These are phyloP conservation scores for Platysternon megacephalum DNA, from an alignment of 2,113 vertebrate genomes.

Conservation along the genomic window DNA sequence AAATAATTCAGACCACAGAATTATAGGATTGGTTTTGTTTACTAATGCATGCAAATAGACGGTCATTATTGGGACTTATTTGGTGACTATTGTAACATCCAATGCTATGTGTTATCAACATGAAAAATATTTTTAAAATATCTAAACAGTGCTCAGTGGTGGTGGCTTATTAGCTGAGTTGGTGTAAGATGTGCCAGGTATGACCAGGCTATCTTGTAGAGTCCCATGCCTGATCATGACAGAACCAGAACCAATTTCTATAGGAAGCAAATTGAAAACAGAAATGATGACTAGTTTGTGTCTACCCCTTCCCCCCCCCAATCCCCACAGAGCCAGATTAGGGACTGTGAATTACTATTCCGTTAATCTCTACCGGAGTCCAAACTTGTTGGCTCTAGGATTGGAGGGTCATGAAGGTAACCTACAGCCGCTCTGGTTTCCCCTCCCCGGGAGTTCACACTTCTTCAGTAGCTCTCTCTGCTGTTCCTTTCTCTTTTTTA, in stretches of 20 bases:
- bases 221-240: background rate
- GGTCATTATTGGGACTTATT: background rate
- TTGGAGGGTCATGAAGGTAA: background rate
- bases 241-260: background rate
- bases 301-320: background rate
- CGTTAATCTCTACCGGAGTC: background rate
- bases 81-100: background rate
- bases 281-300: background rate
- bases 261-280: background rate
- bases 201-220: background rate
- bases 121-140: background rate
- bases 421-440: background rate
- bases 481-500: background rate
- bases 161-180: background rate
- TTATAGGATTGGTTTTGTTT: background rate
- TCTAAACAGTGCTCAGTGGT: background rate
- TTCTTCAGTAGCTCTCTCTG: fast-evolving
- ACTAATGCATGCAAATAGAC: background rate
- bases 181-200: background rate
- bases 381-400: background rate
- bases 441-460: background rate
- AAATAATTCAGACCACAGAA: background rate
- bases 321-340: background rate
- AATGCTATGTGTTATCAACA: background rate
- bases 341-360: background rate